Conservation (phyloP, 2,888 invertebrate genomes). For the Drosophila austrosaltans region DNA sequence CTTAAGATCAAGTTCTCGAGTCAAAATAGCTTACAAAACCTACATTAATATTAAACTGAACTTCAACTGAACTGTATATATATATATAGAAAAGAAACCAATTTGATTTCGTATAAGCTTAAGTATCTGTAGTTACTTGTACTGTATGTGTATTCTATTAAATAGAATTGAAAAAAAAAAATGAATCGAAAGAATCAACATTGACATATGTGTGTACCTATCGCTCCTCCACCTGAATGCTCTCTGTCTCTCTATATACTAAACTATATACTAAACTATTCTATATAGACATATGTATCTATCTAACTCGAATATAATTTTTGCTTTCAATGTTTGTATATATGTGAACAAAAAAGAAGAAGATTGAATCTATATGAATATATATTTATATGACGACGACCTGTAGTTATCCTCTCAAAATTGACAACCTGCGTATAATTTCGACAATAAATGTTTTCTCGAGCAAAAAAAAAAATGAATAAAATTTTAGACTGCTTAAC, state of each 20-base stretch:
- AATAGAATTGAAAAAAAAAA: slow-evolving; percentile 59
- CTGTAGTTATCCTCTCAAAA: slow-evolving; percentile 59
- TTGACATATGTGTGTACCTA: slow-evolving; percentile 75
- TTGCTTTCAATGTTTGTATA: slow-evolving; percentile 60
- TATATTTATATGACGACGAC: slow-evolving; percentile 9
- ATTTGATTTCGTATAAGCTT: slow-evolving; percentile 12
- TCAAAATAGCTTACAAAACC: slow-evolving; percentile 56
- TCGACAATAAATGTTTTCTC: slow-evolving; percentile 63
- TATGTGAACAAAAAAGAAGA: slow-evolving; percentile 12
- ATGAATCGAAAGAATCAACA: slow-evolving; percentile 37
- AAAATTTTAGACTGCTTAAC: slow-evolving; percentile 34
- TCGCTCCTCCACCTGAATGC: slow-evolving; percentile 75
- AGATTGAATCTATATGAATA: slow-evolving; percentile 6
- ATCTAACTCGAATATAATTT: slow-evolving; percentile 44
- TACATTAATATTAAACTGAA: slow-evolving; percentile 32
- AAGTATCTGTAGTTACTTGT: slow-evolving; percentile 47
- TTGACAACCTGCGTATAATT: slow-evolving; percentile 71
- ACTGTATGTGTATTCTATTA: slow-evolving; percentile 58
- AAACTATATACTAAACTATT: slow-evolving; percentile 1
- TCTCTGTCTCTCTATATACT: slow-evolving; percentile 47
- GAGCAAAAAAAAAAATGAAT: slow-evolving; percentile 44
- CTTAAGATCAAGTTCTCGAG: slow-evolving; percentile 50
- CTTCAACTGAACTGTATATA: slow-evolving; percentile 40
- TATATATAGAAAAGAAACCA: slow-evolving; percentile 21
- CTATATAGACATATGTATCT: slow-evolving; percentile 1